phyloP scores from a whole-genome alignment of 2,888 invertebrate species.

The Clunio marinus region DNA sequence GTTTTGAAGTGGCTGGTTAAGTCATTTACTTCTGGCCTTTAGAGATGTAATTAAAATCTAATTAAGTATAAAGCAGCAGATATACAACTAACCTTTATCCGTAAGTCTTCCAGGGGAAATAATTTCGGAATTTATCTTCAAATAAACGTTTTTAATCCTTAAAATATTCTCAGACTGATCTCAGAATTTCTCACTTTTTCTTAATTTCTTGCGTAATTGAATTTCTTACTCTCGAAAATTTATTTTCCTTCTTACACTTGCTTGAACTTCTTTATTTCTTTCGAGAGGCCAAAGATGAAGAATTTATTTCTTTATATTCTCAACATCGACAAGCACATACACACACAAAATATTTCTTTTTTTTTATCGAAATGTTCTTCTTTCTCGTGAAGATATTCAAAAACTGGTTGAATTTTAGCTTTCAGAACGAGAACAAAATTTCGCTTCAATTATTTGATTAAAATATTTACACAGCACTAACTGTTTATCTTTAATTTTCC shows the following conservation, averaged over 20 bases:
- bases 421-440: too few species aligned
- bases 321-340: not conserved
- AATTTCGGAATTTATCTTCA: too few species aligned
- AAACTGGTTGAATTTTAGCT: not conserved
- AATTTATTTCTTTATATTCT: not conserved
- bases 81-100: conserved; percentile 26
- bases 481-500: too few species aligned
- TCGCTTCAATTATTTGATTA: not conserved
- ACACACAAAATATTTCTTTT: not conserved
- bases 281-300: not conserved
- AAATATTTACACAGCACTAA: not conserved
- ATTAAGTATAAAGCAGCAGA: conserved; percentile 4
- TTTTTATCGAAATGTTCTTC: not conserved
- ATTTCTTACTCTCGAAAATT: not conserved
- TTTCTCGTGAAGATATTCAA: not conserved
- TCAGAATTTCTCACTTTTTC: not conserved
- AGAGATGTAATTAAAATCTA: conserved; percentile 27
- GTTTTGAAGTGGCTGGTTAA: not conserved
- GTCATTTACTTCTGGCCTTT: not conserved
- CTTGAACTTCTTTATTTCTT: too few species aligned
- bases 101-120: not conserved
- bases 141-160: not conserved
- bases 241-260: not conserved
- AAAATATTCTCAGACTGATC: not conserved
- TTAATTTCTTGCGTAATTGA: not conserved